Conservation (phyloP, 2,888 invertebrate species). For the Operophtera brumata region DNA sequence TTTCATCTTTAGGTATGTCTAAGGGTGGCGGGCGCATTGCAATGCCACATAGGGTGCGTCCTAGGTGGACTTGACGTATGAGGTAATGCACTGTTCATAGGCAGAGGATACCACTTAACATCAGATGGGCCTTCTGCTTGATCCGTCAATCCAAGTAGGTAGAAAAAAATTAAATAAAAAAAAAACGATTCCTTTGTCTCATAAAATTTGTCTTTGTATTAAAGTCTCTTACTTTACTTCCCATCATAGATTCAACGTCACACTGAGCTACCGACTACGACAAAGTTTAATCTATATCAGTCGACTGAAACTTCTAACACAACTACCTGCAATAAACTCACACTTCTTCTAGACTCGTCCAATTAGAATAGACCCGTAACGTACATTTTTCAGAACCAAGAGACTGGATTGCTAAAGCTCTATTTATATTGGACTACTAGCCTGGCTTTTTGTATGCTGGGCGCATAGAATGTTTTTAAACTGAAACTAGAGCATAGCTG, state of each 20-base stretch:
- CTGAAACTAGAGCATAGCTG: slow-evolving; percentile 48
- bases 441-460: slow-evolving; percentile 14
- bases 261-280: background rate
- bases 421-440: slow-evolving; percentile 30
- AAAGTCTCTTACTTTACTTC: no score
- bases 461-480: slow-evolving; percentile 46
- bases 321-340: slow-evolving; percentile 27
- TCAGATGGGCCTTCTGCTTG: no score
- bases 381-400: slow-evolving; percentile 9
- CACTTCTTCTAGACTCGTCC: slow-evolving; percentile 24
- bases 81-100: no score
- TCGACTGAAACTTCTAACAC: slow-evolving; percentile 41
- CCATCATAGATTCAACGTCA: background rate
- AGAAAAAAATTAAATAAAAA: no score
- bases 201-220: no score
- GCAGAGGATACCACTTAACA: no score
- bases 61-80: no score
- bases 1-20: no score
- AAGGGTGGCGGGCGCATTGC: no score
- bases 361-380: slow-evolving; percentile 30
- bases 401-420: slow-evolving; percentile 30
- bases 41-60: no score
- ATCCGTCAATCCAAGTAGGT: no score
- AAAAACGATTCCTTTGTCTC: no score
- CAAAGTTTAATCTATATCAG: slow-evolving; percentile 44